Evolutionary conservation across 2,113 vertebrate species (phyloP).

Genomic region (Perognathus longimembris): DNA sequence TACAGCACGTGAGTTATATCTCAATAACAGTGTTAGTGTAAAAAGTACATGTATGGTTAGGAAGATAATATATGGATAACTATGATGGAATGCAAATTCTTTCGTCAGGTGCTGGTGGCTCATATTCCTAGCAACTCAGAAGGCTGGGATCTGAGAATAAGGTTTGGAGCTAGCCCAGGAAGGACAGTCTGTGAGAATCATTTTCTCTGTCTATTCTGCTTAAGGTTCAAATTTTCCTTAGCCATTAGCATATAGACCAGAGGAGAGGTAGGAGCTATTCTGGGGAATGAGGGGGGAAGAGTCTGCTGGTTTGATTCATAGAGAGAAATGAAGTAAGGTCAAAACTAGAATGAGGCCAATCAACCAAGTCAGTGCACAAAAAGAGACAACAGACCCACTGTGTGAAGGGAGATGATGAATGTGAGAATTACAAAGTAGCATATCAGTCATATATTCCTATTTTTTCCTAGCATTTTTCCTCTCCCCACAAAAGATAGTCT

Average conservation of each 20-base stretch:
- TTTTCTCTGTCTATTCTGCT: neutral
- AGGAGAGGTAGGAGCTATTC: neutral
- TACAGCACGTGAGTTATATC: neutral
- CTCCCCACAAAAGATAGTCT: constrained; percentile 2
- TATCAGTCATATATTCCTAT: neutral
- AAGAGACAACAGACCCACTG: neutral
- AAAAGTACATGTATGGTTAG: neutral
- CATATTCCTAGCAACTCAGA: too few relatives aligned
- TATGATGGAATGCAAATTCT: neutral
- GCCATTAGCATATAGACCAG: neutral
- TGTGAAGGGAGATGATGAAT: neutral
- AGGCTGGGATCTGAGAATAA: too few relatives aligned
- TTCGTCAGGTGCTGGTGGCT: too few relatives aligned
- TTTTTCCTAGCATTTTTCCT: neutral
- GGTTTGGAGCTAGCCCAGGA: neutral
- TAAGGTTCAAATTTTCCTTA: constrained; percentile 20
- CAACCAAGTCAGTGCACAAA: neutral
- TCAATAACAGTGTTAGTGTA: neutral
- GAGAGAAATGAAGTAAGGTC: neutral
- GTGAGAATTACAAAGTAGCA: neutral
- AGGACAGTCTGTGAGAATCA: neutral
- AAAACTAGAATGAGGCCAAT: neutral
- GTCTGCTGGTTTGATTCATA: neutral
- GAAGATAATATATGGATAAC: neutral
- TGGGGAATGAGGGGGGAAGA: neutral